These are phyloP conservation scores for Chlorops oryzae DNA, from an alignment of 1,140 invertebrate genomes.

Conservation along the genomic window DNA sequence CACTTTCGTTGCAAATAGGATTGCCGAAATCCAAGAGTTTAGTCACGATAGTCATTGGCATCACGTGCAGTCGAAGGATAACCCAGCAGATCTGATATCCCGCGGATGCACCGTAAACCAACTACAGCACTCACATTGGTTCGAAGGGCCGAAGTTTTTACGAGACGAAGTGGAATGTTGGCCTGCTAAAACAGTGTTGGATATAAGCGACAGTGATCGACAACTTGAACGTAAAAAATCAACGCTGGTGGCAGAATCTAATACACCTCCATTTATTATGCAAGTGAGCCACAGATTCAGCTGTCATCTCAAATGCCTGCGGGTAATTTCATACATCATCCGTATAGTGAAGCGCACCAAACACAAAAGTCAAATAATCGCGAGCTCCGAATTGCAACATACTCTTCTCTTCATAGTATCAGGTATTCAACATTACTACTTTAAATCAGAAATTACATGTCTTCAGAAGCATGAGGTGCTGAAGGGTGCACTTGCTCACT, in stretches of 20 bases:
- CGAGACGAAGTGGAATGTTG: not conserved
- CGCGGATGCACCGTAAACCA: conserved; percentile 25
- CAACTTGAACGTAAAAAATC: not conserved
- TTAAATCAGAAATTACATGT: not conserved
- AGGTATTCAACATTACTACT: not conserved
- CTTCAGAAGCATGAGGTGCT: no score
- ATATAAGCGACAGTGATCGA: conserved; percentile 3
- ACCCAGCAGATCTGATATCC: conserved; percentile 30
- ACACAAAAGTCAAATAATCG: not conserved
- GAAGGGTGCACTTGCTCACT: not conserved
- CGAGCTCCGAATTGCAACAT: not conserved
- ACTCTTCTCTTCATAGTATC: not conserved
- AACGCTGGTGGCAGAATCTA: not conserved
- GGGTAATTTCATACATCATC: not conserved
- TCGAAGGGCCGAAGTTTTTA: conserved; percentile 29
- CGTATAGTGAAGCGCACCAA: not conserved
- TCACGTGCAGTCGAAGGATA: conserved; percentile 23
- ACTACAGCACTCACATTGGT: conserved; percentile 31
- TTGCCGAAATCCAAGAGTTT: conserved; percentile 33
- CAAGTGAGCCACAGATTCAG: no score
- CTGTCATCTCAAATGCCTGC: not conserved
- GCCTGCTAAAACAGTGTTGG: not conserved
- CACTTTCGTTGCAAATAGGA: conserved; percentile 40
- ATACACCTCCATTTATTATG: not conserved
- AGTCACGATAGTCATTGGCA: conserved; percentile 19